A percentile compares a stretch with the other conserved stretches of the same genome.
Evolutionary conservation across 1,140 invertebrate species (phyloP).

Genomic region (Drosophila santomea): DNA sequence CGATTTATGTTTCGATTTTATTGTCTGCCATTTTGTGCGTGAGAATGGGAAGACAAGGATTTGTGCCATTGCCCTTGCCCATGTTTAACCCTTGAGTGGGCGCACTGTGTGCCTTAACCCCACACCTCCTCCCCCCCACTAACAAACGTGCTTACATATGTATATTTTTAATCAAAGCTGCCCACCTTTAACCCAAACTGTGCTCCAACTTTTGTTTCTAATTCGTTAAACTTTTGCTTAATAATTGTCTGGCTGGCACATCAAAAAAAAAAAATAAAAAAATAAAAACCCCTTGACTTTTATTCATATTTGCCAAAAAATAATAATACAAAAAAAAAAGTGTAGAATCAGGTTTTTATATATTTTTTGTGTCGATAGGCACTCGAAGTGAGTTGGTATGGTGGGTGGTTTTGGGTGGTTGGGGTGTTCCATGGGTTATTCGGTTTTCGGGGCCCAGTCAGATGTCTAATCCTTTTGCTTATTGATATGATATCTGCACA

Average conservation of each 20-base stretch:
- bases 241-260: constrained; percentile 71
- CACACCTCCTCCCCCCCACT: too few species aligned
- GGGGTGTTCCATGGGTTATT: constrained; percentile 32
- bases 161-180: constrained; percentile 58
- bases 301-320: constrained; percentile 61
- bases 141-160: background rate
- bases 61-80: background rate
- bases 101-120: background rate
- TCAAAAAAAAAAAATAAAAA: background rate
- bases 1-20: constrained; percentile 82
- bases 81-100: constrained; percentile 19
- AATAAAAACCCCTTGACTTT: constrained; percentile 55
- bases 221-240: constrained; percentile 83
- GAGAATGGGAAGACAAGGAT: background rate
- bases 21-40: constrained; percentile 60
- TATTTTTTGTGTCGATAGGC: constrained; percentile 62
- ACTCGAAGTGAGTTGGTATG: constrained; percentile 36
- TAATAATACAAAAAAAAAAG: constrained; percentile 6
- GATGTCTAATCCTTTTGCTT: constrained; percentile 83
- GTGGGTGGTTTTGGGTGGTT: too few species aligned
- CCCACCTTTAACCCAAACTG: constrained; percentile 11
- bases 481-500: constrained; percentile 82
- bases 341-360: constrained; percentile 23
- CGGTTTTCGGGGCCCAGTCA: constrained; percentile 55
- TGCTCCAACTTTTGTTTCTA: constrained; percentile 63